These are phyloP conservation scores for Lucifuga dentata DNA, from an alignment of 2,113 vertebrate species.

Conservation along the genomic window DNA sequence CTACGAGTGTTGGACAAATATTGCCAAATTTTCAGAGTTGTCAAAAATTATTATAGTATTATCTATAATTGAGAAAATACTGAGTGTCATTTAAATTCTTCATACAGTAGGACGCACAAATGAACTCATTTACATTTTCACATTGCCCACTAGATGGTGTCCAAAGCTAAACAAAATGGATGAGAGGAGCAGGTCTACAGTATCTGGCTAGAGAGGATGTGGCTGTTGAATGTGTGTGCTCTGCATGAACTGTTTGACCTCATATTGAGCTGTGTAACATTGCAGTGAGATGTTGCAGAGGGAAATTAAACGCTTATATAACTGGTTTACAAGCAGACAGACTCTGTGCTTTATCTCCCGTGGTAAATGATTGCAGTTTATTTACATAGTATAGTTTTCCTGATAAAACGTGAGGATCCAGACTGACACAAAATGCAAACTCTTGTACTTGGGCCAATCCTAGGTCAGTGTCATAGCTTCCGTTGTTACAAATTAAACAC, in stretches of 20 bases:
- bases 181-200: not conserved
- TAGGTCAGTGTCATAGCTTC: not conserved
- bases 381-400: not conserved
- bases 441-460: not conserved
- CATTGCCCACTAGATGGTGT: slow-evolving; percentile 70
- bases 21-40: no score
- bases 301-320: slow-evolving; percentile 32
- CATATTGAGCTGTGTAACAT: not conserved
- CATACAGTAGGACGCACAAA: not conserved
- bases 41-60: no score
- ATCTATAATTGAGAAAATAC: no score
- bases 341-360: not conserved
- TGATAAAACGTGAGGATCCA: not conserved
- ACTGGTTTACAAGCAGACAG: not conserved
- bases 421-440: not conserved
- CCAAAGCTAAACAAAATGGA: slow-evolving; percentile 10
- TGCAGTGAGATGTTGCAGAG: not conserved
- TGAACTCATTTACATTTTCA: not conserved
- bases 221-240: not conserved
- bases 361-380: no score
- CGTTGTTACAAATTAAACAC: not conserved
- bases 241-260: not conserved
- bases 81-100: no score
- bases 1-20: no score
- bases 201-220: no score